Conservation (phyloP, 2,113 vertebrate genomes). For the Anseranas semipalmata region DNA sequence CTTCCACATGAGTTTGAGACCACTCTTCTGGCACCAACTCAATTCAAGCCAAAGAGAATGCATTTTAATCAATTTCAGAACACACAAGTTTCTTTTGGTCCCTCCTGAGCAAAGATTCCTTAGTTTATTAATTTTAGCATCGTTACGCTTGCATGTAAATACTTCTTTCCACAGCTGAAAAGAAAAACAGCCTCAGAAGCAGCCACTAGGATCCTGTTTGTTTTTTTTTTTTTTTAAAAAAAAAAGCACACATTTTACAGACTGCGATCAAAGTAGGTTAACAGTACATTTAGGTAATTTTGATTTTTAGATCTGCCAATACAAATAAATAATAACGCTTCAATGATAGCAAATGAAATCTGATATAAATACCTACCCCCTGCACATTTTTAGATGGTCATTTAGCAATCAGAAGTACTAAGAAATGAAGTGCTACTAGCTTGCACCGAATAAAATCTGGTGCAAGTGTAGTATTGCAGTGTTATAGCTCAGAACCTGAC, state of each 20-base stretch:
- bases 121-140: slow-evolving; percentile 4
- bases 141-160: not conserved
- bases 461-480: not conserved
- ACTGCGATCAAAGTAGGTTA: not conserved
- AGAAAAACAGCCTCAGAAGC: not conserved
- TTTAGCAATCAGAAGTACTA: not conserved
- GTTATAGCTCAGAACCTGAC: not conserved
- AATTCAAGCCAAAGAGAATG: not conserved
- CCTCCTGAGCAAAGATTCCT: not conserved
- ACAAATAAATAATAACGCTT: not conserved
- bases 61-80: slow-evolving; percentile 14
- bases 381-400: not conserved
- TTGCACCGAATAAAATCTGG: not conserved
- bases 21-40: not conserved
- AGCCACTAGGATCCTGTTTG: not conserved
- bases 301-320: not conserved
- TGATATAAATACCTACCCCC: not conserved
- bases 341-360: not conserved
- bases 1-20: not conserved
- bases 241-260: not conserved
- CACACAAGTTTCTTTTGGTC: not conserved
- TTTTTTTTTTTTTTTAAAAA: no score
- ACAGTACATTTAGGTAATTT: not conserved
- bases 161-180: not conserved
- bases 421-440: not conserved